Percentiles rank a stretch among this genome's conserved stretches.
phyloP scores from a whole-genome alignment of 1,140 invertebrate species.

The Lucilia sericata region DNA sequence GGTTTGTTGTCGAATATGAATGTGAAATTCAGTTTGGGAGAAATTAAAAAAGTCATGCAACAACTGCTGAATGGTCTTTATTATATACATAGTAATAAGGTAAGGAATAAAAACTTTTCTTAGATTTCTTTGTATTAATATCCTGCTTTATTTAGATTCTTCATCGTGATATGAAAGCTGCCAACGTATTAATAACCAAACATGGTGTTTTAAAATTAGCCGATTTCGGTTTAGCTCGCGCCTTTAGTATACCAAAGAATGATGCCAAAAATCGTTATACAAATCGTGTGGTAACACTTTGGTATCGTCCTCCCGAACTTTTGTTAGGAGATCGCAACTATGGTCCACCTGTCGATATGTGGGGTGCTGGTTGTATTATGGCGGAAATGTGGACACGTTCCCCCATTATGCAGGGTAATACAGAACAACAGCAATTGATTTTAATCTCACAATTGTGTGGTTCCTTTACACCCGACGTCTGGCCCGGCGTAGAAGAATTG shows the following conservation, averaged over 20 bases:
- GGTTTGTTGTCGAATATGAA: constrained; percentile 95
- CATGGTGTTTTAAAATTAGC: constrained; percentile 93
- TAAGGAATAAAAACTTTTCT: constrained; percentile 57
- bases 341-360: constrained; percentile 96
- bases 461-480: constrained; percentile 92
- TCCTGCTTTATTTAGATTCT: constrained; percentile 73
- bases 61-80: constrained; percentile 96
- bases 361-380: constrained; percentile 99
- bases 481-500: constrained; percentile 94
- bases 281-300: constrained; percentile 97
- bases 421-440: constrained; percentile 95
- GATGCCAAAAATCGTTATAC: constrained; percentile 92
- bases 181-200: constrained; percentile 98
- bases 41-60: constrained; percentile 99
- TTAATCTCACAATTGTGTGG: constrained; percentile 97
- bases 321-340: constrained; percentile 91
- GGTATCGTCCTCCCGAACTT: constrained; percentile 92
- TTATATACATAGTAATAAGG: constrained; percentile 97
- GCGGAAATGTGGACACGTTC: constrained; percentile 99
- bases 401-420: constrained; percentile 91
- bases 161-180: constrained; percentile 98
- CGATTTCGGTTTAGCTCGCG: constrained; percentile 93
- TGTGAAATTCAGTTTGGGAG: constrained; percentile 96
- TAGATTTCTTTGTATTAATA: too few relatives aligned
- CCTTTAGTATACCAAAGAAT: constrained; percentile 90